These are phyloP conservation scores for Xerus inauris DNA, from an alignment of 2,113 vertebrate genomes.

Conservation along the genomic window DNA sequence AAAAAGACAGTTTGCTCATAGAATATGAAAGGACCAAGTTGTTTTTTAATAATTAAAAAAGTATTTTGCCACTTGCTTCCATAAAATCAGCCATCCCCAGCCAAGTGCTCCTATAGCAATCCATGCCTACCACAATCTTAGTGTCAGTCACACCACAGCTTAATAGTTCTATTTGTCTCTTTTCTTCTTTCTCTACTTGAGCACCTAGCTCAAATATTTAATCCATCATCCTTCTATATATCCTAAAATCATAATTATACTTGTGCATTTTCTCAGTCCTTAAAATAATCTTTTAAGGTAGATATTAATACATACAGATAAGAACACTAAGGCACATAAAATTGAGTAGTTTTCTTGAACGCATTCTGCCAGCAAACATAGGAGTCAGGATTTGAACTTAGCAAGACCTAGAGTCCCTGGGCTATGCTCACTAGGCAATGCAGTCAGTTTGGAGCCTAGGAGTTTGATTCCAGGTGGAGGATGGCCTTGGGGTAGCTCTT, in stretches of 20 bases:
- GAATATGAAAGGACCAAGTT: neutral
- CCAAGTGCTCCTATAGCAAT: neutral
- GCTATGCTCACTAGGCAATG: neutral
- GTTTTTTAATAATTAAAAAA: neutral
- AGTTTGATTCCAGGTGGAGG: neutral
- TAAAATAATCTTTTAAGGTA: neutral
- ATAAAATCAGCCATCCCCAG: neutral
- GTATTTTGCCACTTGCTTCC: neutral
- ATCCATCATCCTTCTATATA: neutral
- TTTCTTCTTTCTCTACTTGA: neutral
- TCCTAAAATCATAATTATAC: neutral
- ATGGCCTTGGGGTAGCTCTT: neutral
- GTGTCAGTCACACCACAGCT: neutral
- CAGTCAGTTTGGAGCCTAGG: neutral
- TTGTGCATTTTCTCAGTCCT: neutral
- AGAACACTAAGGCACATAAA: neutral
- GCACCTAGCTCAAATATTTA: neutral
- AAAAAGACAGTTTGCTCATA: neutral
- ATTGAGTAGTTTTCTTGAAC: neutral
- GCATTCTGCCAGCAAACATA: neutral
- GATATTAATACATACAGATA: neutral
- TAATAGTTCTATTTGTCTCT: neutral
- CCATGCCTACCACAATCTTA: rapidly evolving
- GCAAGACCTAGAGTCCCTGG: neutral
- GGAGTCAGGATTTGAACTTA: neutral